These are phyloP conservation scores for Drosophila kohkoa DNA, from an alignment of 1,140 invertebrate genomes.

Conservation along the genomic window DNA sequence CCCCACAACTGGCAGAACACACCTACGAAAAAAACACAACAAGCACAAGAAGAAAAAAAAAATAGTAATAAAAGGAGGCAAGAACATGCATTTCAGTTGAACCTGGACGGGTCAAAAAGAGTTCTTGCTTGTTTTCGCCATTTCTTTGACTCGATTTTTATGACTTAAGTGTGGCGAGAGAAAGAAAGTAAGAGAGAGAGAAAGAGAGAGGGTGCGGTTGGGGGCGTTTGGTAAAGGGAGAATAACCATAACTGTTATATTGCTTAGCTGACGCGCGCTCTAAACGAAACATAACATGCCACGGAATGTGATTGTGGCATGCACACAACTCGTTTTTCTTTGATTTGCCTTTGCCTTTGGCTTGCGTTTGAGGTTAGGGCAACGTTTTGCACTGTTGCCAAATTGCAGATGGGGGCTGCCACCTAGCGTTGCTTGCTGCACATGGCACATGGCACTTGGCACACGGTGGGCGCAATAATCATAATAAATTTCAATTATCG, in stretches of 20 bases:
- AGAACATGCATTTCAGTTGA: background rate
- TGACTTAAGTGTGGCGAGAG: conserved; percentile 67
- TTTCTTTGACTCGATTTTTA: conserved; percentile 70
- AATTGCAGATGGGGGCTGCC: conserved; percentile 57
- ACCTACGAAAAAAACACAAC: background rate
- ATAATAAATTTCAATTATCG: conserved; percentile 85
- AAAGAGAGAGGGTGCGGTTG: background rate
- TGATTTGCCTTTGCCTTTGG: conserved; percentile 39
- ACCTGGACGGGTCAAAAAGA: conserved; percentile 21
- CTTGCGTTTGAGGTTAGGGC: conserved; percentile 41
- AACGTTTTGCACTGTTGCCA: conserved; percentile 63
- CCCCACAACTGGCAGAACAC: background rate
- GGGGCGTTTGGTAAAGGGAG: conserved; percentile 7
- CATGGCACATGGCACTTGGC: conserved; percentile 46
- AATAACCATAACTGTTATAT: conserved; percentile 67
- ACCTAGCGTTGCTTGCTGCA: conserved; percentile 35
- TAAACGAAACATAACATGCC: conserved; percentile 77
- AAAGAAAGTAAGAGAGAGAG: background rate
- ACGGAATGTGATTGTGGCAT: conserved; percentile 75
- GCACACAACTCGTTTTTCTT: conserved; percentile 55
- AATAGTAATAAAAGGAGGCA: too few species aligned
- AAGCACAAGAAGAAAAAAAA: background rate
- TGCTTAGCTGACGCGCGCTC: conserved; percentile 73
- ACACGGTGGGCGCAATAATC: conserved; percentile 73
- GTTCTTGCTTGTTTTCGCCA: conserved; percentile 6